A percentile compares a stretch with the other conserved stretches of the same genome.
Conservation (phyloP, 2,113 vertebrate species). For the Hypocryptadius cinnamomeus region DNA sequence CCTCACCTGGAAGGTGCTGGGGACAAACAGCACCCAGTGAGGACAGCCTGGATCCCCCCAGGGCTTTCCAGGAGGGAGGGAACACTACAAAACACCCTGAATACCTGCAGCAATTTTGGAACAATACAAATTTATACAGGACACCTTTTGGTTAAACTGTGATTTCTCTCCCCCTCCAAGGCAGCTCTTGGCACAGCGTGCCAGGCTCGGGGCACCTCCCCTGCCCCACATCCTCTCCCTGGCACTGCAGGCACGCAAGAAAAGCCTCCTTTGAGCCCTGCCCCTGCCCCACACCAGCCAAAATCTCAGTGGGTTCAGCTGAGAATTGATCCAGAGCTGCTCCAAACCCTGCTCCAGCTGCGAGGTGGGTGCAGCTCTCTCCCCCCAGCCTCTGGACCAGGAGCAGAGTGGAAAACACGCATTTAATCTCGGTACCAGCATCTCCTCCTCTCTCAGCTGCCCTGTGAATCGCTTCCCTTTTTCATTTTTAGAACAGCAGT, state of each 20-base stretch:
- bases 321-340: background rate
- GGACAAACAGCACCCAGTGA: background rate
- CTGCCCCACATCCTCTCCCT: background rate
- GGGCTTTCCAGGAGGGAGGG: background rate
- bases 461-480: background rate
- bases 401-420: background rate
- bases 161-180: background rate
- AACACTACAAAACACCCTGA: rapidly evolving
- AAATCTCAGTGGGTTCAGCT: rapidly evolving
- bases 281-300: background rate
- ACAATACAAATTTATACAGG: no score
- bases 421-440: background rate
- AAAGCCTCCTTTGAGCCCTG: rapidly evolving
- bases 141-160: background rate
- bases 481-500: background rate
- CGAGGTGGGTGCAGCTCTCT: rapidly evolving
- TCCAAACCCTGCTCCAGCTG: background rate
- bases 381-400: background rate
- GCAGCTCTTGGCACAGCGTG: background rate
- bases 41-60: background rate
- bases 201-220: background rate
- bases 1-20: background rate
- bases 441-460: background rate
- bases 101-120: rapidly evolving
- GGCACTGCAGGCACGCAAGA: background rate